Evolutionary conservation across 2,888 invertebrate species (phyloP), one percentile per base, ranked within the genome.

Genomic region (Drosophila formosana): DNA sequence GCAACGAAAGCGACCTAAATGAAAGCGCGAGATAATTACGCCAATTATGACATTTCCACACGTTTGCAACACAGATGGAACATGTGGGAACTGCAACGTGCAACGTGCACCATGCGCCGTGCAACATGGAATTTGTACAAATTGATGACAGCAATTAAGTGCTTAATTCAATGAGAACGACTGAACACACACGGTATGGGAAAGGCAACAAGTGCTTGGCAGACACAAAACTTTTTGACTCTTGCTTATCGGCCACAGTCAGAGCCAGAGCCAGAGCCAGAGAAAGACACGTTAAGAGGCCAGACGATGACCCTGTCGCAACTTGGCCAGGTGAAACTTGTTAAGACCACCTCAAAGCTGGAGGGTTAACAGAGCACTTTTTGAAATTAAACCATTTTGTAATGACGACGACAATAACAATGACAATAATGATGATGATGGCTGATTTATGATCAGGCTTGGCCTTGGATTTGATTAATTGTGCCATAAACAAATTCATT

Each of bases 121-220:
- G 52, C 52, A 41, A 23, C 53, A 53, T 61, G 58, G 66, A 81
- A 88, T 79, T 78, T 83, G 75, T 69, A 74, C 72, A 80, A 85
- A 83, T 84, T 86, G 84, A 86, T 86, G 86, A 80, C 66, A 47
- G 80, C 87, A 88, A 86, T 88, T 88, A 86, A 82, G 83, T 60
- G 55, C 70, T 78, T 84, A 86, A 86, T 88, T 88, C 76, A 78
- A 88, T 84, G 72, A 77, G 63, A 3, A 41, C 39, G 7, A 18
- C 11, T 41, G 39, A 18, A 41, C 39, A 49, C 37, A 4, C n/a
- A 37, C 18, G 11, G 34, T 32, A 56, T 56, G 55, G 25, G 45
- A 53, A 49, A 32, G 41, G 34, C 62, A 47, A 8, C 45, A 43
- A 39, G 46, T 30, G 46, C 41, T 34, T 57, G 37, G 37, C 63